Conservation (phyloP, 2,113 vertebrate species). For the Tyrannus savana region DNA sequence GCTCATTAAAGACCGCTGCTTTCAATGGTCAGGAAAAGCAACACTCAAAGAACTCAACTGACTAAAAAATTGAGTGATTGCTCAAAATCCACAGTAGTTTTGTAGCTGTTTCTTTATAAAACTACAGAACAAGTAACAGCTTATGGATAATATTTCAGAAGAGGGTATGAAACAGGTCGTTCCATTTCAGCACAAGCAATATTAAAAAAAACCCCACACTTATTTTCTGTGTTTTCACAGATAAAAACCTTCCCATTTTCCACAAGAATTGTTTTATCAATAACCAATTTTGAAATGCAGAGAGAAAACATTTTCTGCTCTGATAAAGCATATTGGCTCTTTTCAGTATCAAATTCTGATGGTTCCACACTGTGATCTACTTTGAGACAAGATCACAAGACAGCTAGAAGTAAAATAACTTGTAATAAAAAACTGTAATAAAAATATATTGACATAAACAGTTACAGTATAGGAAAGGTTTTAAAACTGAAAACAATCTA, state of each 20-base stretch:
- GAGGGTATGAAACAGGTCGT: not conserved
- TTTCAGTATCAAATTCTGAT: not conserved
- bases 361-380: not conserved
- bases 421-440: not conserved
- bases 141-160: not conserved
- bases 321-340: not conserved
- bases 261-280: not conserved
- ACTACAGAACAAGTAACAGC: not conserved
- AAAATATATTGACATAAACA: not conserved
- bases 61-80: not conserved
- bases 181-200: not conserved
- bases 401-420: not conserved
- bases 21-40: slow-evolving; percentile 54
- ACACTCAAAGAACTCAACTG: not conserved
- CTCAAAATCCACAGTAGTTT: not conserved
- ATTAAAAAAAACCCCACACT: not conserved
- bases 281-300: not conserved
- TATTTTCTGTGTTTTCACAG: not conserved
- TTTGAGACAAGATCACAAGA: not conserved
- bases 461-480: not conserved
- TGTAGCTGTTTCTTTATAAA: not conserved
- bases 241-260: not conserved
- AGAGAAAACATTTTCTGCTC: not conserved
- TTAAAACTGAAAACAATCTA: not conserved
- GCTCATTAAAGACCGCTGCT: slow-evolving; percentile 67